Evolutionary conservation across 2,888 invertebrate species (phyloP).

Genomic region (Chaitophorus viminalis): DNA sequence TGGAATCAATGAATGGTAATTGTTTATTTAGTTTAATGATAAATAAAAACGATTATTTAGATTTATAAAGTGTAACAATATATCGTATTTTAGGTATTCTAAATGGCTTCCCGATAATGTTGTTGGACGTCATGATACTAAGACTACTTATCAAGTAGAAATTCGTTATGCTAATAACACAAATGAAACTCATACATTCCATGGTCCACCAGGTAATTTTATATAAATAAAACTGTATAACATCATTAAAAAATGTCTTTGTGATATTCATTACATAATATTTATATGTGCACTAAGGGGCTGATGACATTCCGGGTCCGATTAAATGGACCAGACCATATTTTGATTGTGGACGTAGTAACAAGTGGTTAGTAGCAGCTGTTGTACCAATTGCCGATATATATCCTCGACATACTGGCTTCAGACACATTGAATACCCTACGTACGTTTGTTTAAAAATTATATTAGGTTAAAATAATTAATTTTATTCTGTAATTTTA

Average conservation of each 20-base stretch:
- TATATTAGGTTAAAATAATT: not conserved
- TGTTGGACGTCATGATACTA: slow-evolving; percentile 82
- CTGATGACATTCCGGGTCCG: slow-evolving; percentile 91
- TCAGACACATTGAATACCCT: slow-evolving; percentile 92
- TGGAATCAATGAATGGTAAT: slow-evolving; percentile 88
- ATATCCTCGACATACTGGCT: slow-evolving; percentile 91
- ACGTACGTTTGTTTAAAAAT: slow-evolving; percentile 73
- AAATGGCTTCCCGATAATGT: slow-evolving; percentile 91
- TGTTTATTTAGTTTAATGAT: slow-evolving; percentile 29
- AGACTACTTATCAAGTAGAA: slow-evolving; percentile 92
- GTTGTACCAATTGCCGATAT: slow-evolving; percentile 95
- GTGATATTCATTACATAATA: not conserved
- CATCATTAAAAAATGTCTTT: not conserved
- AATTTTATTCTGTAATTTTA: slow-evolving; percentile 66
- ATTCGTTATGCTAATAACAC: slow-evolving; percentile 94
- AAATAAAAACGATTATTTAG: slow-evolving; percentile 12
- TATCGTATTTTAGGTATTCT: slow-evolving; percentile 72
- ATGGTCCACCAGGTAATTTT: slow-evolving; percentile 80
- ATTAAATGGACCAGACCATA: slow-evolving; percentile 95
- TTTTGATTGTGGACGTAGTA: slow-evolving; percentile 94
- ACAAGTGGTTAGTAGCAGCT: slow-evolving; percentile 95
- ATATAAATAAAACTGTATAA: slow-evolving; percentile 7
- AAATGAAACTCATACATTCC: slow-evolving; percentile 95
- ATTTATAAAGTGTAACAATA: not conserved
- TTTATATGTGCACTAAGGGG: slow-evolving; percentile 69